These are phyloP conservation scores for Stichopus chloronotus DNA, from an alignment of 35 echinoderm and acorn worm genomes.

Conservation along the genomic window DNA sequence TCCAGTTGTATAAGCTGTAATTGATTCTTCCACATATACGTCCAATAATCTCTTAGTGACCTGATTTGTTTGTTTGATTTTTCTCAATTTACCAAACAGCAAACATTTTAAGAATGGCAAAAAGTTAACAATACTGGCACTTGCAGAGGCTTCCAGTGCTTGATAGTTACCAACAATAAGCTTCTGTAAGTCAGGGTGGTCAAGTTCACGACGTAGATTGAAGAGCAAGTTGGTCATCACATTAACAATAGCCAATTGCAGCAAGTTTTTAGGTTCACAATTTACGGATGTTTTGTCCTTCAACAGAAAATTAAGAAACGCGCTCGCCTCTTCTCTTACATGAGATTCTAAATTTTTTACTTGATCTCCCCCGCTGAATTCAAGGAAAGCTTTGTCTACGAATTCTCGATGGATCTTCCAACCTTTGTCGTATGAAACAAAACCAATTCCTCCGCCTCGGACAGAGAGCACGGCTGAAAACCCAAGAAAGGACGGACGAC, in stretches of 20 bases:
- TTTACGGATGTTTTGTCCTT: conserved; percentile 35
- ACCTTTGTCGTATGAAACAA: not conserved
- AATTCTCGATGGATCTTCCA: conserved; percentile 5
- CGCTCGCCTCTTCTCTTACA: conserved; percentile 59
- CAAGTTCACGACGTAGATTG: conserved; percentile 45
- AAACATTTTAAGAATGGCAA: conserved; percentile 68
- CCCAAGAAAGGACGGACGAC: conserved; percentile 8
- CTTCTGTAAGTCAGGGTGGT: conserved; percentile 59
- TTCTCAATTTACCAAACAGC: conserved; percentile 23
- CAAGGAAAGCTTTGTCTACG: not conserved
- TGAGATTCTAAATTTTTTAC: conserved; percentile 45
- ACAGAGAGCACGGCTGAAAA: not conserved
- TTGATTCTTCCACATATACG: conserved; percentile 35
- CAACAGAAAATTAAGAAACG: conserved; percentile 57
- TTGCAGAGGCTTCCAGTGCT: not conserved
- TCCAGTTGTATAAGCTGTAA: conserved; percentile 22
- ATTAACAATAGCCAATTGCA: conserved; percentile 62
- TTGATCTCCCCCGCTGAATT: conserved; percentile 43
- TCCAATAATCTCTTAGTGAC: conserved; percentile 29
- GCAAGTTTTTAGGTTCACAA: not conserved
- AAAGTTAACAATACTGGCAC: conserved; percentile 46
- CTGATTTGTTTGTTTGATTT: conserved; percentile 4
- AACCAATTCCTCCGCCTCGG: not conserved
- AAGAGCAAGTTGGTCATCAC: conserved; percentile 73
- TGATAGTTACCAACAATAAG: conserved; percentile 31